Evolutionary conservation across 2,113 vertebrate genomes (phyloP), one percentile per base, ranked within the genome.

Genomic region (Loxodonta africana): DNA sequence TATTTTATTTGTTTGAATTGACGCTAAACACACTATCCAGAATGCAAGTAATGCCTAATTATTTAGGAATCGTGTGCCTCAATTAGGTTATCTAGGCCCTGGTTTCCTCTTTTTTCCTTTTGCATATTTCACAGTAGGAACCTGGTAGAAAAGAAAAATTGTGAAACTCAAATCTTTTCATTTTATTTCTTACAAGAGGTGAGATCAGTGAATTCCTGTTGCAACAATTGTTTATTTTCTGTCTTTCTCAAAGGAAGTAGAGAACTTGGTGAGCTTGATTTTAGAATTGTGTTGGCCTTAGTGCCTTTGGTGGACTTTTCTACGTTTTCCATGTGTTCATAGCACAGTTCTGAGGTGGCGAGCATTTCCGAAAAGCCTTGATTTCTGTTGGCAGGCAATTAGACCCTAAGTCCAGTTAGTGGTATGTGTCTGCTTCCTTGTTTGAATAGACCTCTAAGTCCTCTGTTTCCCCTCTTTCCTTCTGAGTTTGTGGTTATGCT

Each of bases 41-140:
- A 95, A 86, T 93, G 95, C 83, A 87, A 92, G 67, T 18, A 48
- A 44, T 86, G 11, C n/a, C 26, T 93, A 81, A 76, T 83, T 89
- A 25, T 74, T 74, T 74, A 41, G 5, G 18, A 74, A 37, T 8
- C 37, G 26, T 96, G 51, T 23, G 18, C 5, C 9, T 74, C 67
- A 37, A 3, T 65, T 57, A 88, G 74, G 11, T 82, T 85, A 82
- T 78, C 44, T 83, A 87, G 7, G 30, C 2, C 18, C 51, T 12
- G 71, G 8, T 78, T 96, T 21, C 62, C 92, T 88, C 30, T 81
- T 18, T 91, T 94, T 9, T 90, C 14, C 15, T 9, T 14, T 41
- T 91, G 46, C 20, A 44, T 67, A 80, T 60, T 83, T 96, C 30
- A 88, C 25, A 78, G 26, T 1, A 53, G 60, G 41, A 94, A 77